Base-by-base conservation (phyloP, 1,140 invertebrate species). In the Drosophila melanica region DNA sequence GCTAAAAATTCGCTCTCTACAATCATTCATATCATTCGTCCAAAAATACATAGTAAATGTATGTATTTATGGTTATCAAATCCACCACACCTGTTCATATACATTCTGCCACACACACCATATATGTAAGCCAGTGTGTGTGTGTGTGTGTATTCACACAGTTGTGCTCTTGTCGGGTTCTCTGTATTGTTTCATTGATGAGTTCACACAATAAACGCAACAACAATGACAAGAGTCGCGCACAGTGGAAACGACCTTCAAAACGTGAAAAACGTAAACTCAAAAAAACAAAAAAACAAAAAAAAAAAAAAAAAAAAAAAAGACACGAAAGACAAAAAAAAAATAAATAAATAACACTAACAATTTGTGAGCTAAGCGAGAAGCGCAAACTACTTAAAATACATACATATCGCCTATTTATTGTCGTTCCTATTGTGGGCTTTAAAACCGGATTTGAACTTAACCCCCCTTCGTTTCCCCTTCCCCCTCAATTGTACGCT, bases 181-280 rank as follows among this genome's bases (percentile, higher is more conserved):
- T 48, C 53, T 67, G 59, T 69, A 70, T 82, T 78, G 69, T 48
- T 69, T 67, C 69, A 80, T 71, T 80, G 67, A 77, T 72, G 68
- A 70, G 76, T 74, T 67, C 53, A 77, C 59, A 80, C 57, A 58
- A 42, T 60, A 57, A 54, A 14, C 48, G 39, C 9, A 23, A 18
- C 33, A 71, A 53, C 42, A 51, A 53, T 65, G 50, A 55, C 60
- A 51, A 59, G 30, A 41, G 60, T 67, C 53, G 63, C 72, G 53
- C 45, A 75, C 66, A 70, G 62, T 80, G 55, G 58, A 62, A 63
- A 86, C 74, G 74, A 76, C 74, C 74, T 76, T 76, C 69, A 76
- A 76, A 76, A 66, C 55, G 62, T 76, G 50, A 73, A 76, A 75
- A 76, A 76, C 73, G 62, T 76, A 67, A 76, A 76, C 62, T 66